These are phyloP conservation scores for Nebria ingens DNA, from an alignment of 1,140 invertebrate species.

Conservation along the genomic window DNA sequence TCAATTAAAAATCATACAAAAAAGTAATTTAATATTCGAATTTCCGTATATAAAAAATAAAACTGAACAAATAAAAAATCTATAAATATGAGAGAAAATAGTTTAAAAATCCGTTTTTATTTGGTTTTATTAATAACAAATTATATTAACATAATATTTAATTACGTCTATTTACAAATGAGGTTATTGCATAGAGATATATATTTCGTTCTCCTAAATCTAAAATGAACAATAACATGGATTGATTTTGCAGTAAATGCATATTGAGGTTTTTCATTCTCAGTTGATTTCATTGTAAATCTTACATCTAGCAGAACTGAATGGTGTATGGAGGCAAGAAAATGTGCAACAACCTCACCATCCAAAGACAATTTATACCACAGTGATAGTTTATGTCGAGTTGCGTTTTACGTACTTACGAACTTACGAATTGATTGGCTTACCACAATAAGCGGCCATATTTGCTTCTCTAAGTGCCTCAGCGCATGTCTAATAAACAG, in stretches of 20 bases:
- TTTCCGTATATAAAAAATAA: too few species aligned
- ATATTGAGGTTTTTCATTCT: neutral
- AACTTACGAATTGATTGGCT: constrained; percentile 91
- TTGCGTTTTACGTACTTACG: constrained; percentile 13
- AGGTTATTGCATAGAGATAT: constrained; percentile 2
- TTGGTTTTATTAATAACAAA: constrained; percentile 4
- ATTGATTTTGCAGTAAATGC: neutral
- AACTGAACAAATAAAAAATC: too few species aligned
- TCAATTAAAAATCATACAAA: too few species aligned
- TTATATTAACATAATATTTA: constrained; percentile 1
- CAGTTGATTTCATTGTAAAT: too few species aligned
- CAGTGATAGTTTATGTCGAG: neutral
- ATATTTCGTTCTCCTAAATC: neutral
- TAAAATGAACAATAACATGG: neutral
- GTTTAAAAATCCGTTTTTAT: too few species aligned
- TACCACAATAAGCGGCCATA: constrained; percentile 89
- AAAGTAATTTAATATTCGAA: too few species aligned
- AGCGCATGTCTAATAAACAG: constrained; percentile 75
- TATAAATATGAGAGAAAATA: too few species aligned
- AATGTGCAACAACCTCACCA: constrained; percentile 3
- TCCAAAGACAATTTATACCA: constrained; percentile 3
- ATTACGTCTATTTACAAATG: constrained; percentile 6
- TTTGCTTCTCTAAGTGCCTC: constrained; percentile 98
- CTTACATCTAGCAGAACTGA: too few species aligned
- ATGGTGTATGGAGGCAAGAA: neutral